A percentile compares a stretch with the other conserved stretches of the same genome.
Conservation (phyloP, 2,888 invertebrate species). For the Dysmachus trigonus region DNA sequence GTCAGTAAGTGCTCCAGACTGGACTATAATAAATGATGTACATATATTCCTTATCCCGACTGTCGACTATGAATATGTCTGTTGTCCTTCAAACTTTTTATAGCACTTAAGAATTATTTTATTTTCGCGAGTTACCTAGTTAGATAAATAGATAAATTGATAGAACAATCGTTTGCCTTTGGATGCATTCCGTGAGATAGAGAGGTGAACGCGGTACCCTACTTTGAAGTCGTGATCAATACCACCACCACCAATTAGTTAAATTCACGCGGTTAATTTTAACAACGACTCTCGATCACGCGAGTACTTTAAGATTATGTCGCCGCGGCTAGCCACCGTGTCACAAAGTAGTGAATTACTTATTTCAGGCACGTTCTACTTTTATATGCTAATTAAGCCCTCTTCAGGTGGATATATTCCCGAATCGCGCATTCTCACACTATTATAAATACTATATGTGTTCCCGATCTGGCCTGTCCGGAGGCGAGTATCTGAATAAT, state of each 20-base stretch:
- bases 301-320: neutral
- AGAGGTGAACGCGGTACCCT: neutral
- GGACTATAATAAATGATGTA: neutral
- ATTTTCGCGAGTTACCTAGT: neutral
- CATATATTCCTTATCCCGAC: neutral
- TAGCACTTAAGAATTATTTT: neutral
- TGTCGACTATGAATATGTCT: neutral
- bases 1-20: neutral
- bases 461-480: neutral
- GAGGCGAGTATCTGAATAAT: neutral
- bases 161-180: neutral
- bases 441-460: too few relatives aligned
- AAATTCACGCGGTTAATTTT: conserved; percentile 7
- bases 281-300: conserved; percentile 3
- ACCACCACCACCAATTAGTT: conserved; percentile 25
- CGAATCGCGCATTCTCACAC: neutral
- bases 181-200: neutral
- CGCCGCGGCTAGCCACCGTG: neutral
- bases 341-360: neutral
- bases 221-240: neutral
- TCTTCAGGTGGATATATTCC: neutral
- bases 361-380: conserved; percentile 34
- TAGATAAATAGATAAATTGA: neutral
- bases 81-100: neutral
- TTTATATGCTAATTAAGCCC: conserved; percentile 26